Percentiles rank a stretch among this genome's conserved stretches.
These are phyloP conservation scores for Buteo buteo DNA, from an alignment of 2,113 vertebrate species.

Conservation along the genomic window DNA sequence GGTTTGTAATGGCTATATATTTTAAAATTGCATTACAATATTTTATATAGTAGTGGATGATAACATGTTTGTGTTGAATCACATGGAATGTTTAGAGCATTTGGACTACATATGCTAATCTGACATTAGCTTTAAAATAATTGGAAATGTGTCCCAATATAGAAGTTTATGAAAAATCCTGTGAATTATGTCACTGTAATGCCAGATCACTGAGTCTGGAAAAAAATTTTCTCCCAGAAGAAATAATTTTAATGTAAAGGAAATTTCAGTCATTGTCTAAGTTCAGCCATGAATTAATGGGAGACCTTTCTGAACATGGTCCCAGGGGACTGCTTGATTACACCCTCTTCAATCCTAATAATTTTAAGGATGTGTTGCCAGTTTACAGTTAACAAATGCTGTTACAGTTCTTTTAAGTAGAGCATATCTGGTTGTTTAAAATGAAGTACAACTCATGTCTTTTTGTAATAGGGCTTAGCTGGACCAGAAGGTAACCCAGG, in stretches of 20 bases:
- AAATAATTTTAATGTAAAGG: not conserved
- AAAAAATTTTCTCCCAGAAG: not conserved
- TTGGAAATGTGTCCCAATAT: not conserved
- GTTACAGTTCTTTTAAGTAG: not conserved
- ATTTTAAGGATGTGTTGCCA: not conserved
- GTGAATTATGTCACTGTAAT: not conserved
- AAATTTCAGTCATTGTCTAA: not conserved
- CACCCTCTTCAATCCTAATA: not conserved
- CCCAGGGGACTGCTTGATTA: not conserved
- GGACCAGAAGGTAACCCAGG: constrained; percentile 93
- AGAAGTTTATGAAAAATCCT: not conserved
- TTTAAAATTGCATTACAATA: not conserved
- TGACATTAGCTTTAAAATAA: not conserved
- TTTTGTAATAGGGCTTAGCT: constrained; percentile 82
- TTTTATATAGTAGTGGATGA: not conserved
- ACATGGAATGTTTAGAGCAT: not conserved
- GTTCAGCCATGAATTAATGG: not conserved
- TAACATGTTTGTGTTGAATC: not conserved
- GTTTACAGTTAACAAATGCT: not conserved
- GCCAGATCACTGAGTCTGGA: not conserved
- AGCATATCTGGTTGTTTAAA: not conserved
- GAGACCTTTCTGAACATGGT: not conserved
- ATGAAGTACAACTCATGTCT: constrained; percentile 19
- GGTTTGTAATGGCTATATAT: not conserved
- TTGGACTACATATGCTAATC: not conserved